A percentile compares a stretch with the other conserved stretches of the same genome.
These are phyloP conservation scores for Drosophila sechellia DNA, from an alignment of 1,140 invertebrate genomes.

Conservation along the genomic window DNA sequence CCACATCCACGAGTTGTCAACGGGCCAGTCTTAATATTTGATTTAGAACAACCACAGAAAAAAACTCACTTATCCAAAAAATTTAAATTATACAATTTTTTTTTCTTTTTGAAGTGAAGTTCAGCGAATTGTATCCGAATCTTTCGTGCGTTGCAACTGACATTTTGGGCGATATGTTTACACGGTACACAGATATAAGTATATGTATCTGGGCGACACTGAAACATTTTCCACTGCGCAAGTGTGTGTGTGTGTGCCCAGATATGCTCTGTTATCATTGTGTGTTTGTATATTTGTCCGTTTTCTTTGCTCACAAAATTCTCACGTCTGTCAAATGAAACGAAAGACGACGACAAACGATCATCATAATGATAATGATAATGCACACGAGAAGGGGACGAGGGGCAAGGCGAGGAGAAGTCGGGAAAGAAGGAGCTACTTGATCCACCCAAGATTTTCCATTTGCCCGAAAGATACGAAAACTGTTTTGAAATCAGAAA, in stretches of 20 bases:
- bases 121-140: background rate
- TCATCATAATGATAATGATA: conserved; percentile 41
- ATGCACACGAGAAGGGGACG: conserved; percentile 30
- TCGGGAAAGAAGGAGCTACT: conserved; percentile 12
- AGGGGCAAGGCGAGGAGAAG: background rate
- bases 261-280: conserved; percentile 70
- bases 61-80: too few species aligned
- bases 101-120: background rate
- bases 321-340: conserved; percentile 76
- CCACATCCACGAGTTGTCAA: background rate
- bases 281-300: conserved; percentile 27
- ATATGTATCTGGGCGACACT: conserved; percentile 19
- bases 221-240: conserved; percentile 43
- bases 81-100: background rate
- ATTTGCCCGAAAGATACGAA: conserved; percentile 3
- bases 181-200: background rate
- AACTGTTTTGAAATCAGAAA: conserved; percentile 12
- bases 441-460: conserved; percentile 25
- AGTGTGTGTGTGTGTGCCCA: conserved; percentile 26
- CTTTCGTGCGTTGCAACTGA: background rate
- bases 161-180: conserved; percentile 4
- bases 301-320: conserved; percentile 76
- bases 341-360: conserved; percentile 36
- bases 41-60: too few species aligned
- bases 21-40: too few species aligned